These are phyloP conservation scores for Sakesphorus luctuosus DNA, from an alignment of 2,113 vertebrate genomes.

Conservation along the genomic window DNA sequence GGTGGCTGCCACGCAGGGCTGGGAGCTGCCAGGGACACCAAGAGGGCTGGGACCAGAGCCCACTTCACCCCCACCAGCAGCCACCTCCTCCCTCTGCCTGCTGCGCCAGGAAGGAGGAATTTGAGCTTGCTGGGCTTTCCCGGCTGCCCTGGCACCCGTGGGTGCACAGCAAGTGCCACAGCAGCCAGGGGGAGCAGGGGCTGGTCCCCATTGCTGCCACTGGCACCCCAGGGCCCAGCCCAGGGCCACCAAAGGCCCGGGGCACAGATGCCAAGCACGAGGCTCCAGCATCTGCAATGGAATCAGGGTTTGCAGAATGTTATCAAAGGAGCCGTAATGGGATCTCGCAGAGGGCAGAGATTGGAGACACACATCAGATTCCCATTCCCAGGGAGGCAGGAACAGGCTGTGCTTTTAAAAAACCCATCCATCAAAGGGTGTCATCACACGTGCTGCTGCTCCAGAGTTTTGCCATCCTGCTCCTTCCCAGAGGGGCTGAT, in stretches of 20 bases:
- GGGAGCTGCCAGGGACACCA: background rate
- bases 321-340: conserved; percentile 21
- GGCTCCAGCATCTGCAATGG: conserved; percentile 14
- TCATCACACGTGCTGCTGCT: accelerated
- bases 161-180: accelerated
- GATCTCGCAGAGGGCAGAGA: conserved; percentile 28
- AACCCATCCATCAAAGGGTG: background rate
- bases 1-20: background rate
- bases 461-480: background rate
- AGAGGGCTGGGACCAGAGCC: background rate
- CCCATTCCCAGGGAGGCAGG: background rate
- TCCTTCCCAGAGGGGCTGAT: background rate
- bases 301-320: background rate
- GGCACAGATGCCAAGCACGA: background rate
- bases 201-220: accelerated
- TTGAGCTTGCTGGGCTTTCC: no score
- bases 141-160: accelerated
- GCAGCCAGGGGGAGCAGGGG: background rate
- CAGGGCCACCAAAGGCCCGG: background rate
- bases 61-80: background rate
- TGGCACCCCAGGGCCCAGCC: background rate
- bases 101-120: background rate
- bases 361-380: background rate
- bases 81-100: background rate
- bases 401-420: background rate